Evolutionary conservation across 2,888 invertebrate genomes (phyloP), one percentile per base, ranked within the genome.

Genomic region (Diaphora mendica): DNA sequence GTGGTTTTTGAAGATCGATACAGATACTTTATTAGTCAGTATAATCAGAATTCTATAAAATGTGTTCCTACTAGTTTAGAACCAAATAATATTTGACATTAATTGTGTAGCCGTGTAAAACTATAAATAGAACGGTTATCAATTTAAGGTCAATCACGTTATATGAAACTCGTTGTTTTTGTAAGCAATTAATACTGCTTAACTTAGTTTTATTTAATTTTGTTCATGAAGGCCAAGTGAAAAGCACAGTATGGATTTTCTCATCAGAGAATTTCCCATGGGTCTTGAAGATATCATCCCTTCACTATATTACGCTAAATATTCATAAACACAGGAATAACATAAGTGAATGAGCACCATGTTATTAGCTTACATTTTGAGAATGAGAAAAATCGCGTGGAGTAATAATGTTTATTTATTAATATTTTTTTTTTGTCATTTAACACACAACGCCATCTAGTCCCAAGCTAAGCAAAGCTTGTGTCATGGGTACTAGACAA

Each of bases 261-360:
- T 64, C 48, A 48, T 20, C 64, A 68, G 77, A 39, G 65, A 72
- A 72, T 76, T 65, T 67, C 72, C 68, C 72, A 33, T 48, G 68
- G 72, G 62, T 62, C n/a, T 68, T 48, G 20, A 55, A 67, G 59
- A 71, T 55, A 59, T 59, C 68, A 68, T 48, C 35, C 64, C 48
- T 72, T 64, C 62, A 68, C 55, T 68, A 68, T n/a, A 55, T 62
- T 35, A 68, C 4, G 68, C 64, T 68, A 68, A 68, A 62, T 72
- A 72, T 72, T 68, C 26, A 72, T 48, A 64, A 62, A 26, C 11
- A 30, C 44, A 44, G 62, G 64, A 62, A 72, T 48, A 48, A 68
- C 48, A 64, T 44, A 72, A 72, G 62, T 59, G 68, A 59, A 68
- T 68, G 35, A 72, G 68, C 23, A 72, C 48, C 26, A 72, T 64